A percentile compares a stretch with the other conserved stretches of the same genome.
phyloP scores from a whole-genome alignment of 2,113 vertebrate species.

The Paradoxurus hermaphroditus region DNA sequence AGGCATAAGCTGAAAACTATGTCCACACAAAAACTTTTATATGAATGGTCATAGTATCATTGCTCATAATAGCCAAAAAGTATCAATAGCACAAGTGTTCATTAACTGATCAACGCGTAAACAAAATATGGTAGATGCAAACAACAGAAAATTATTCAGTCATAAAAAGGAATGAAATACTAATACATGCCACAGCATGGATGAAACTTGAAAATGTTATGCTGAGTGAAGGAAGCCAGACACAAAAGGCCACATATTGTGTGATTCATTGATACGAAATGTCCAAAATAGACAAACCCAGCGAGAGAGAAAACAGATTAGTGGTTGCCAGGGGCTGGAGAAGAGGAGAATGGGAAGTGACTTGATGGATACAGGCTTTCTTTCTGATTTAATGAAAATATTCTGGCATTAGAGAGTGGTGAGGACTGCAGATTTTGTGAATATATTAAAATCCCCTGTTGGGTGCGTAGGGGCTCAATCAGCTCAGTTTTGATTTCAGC shows the following conservation, averaged over 20 bases:
- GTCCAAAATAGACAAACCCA: neutral
- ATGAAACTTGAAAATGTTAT: neutral
- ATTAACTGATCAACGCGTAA: neutral
- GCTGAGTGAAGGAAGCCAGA: neutral
- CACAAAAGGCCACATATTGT: neutral
- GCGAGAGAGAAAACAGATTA: neutral
- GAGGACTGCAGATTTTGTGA: neutral
- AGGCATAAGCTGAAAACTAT: neutral
- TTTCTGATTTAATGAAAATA: neutral
- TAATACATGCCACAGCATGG: neutral
- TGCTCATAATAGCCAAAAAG: neutral
- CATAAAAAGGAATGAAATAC: neutral
- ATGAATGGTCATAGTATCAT: neutral
- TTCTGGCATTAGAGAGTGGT: neutral
- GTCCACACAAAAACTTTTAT: neutral
- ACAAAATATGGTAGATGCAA: neutral
- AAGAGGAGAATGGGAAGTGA: neutral
- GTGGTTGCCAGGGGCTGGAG: neutral
- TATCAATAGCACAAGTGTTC: neutral
- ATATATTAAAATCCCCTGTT: neutral
- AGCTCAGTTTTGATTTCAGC: too few species aligned
- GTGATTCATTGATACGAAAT: neutral
- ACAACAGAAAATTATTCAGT: neutral
- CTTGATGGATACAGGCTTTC: neutral
- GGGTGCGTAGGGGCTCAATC: too few species aligned